Conservation (phyloP, 2,113 vertebrate species). For the Zosterops borbonicus region DNA sequence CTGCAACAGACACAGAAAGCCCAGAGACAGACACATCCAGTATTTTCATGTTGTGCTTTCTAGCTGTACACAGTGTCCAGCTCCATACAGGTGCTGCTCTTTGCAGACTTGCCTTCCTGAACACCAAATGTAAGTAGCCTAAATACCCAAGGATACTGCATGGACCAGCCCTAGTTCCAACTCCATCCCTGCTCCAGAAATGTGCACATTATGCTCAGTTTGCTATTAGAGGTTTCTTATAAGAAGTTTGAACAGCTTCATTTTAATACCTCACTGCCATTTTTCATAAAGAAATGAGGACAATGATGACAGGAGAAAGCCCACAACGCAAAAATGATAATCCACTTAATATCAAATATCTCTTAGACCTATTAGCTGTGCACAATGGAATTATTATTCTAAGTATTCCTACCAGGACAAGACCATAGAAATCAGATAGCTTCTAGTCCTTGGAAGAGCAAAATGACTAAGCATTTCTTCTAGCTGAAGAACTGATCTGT, state of each 20-base stretch:
- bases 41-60: neutral
- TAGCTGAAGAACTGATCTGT: neutral
- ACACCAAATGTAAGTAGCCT: rapidly evolving
- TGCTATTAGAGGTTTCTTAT: neutral
- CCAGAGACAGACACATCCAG: neutral
- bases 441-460: neutral
- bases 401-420: neutral
- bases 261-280: neutral
- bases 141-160: neutral
- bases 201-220: rapidly evolving
- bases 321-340: neutral
- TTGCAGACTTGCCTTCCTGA: neutral
- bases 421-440: neutral
- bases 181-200: neutral
- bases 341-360: neutral
- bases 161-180: neutral
- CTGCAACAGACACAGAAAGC: neutral
- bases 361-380: neutral
- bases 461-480: neutral
- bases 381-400: neutral
- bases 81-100: neutral
- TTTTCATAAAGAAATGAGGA: neutral
- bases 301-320: neutral
- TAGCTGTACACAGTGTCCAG: neutral
- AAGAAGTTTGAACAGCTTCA: neutral